These are phyloP conservation scores for Aptenodytes forsteri DNA, from an alignment of 2,113 vertebrate genomes.

Conservation along the genomic window DNA sequence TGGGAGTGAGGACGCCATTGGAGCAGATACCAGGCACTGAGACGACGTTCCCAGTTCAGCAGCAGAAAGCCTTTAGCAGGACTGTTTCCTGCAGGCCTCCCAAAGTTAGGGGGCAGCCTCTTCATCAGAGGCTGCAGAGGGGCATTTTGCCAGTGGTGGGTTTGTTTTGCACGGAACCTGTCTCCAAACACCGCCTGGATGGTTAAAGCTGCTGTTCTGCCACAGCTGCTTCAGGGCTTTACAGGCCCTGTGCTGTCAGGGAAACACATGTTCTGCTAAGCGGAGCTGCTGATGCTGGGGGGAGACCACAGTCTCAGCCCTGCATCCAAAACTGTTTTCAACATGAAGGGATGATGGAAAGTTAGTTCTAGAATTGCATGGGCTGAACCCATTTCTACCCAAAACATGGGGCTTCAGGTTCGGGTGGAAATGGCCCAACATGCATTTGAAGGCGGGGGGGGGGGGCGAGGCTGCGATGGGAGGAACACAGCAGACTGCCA, in stretches of 20 bases:
- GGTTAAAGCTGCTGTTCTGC: not conserved
- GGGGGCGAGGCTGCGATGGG: not conserved
- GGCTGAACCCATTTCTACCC: not conserved
- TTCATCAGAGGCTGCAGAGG: not conserved
- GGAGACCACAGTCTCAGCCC: not conserved
- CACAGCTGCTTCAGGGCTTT: not conserved
- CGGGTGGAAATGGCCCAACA: not conserved
- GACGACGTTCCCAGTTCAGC: not conserved
- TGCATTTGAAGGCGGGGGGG: no score
- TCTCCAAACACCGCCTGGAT: not conserved
- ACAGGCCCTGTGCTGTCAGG: not conserved
- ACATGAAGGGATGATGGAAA: not conserved
- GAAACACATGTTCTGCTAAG: not conserved
- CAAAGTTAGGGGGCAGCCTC: not conserved
- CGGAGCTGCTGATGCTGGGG: not conserved
- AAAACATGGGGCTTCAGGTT: not conserved
- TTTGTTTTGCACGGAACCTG: not conserved
- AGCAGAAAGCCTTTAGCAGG: not conserved
- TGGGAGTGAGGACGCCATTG: not conserved
- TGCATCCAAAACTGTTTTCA: not conserved
- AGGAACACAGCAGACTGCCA: not conserved
- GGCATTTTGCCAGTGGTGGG: not conserved
- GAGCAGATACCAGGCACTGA: not conserved
- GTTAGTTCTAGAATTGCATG: not conserved
- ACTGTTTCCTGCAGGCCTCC: not conserved